phyloP scores from a whole-genome alignment of 2,888 invertebrate genomes.

The Petrolisthes manimaculis region DNA sequence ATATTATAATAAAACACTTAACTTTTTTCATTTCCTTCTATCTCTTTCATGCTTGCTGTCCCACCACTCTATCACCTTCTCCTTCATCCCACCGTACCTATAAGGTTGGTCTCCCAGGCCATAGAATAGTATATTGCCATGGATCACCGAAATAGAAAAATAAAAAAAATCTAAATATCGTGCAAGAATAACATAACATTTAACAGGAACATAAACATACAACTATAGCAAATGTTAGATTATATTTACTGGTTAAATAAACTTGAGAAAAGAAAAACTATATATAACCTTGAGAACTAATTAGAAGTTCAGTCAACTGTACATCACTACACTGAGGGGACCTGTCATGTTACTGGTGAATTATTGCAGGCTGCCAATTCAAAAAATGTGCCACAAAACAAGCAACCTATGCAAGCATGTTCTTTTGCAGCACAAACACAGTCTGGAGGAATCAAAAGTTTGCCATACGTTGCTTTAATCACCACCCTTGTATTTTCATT shows the following conservation, averaged over 20 bases:
- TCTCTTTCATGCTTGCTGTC: not conserved
- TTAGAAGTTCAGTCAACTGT: slow-evolving; percentile 10
- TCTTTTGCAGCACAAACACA: no score
- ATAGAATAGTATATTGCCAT: not conserved
- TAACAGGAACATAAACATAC: slow-evolving; percentile 21
- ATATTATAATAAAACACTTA: not conserved
- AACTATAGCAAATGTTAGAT: slow-evolving; percentile 1
- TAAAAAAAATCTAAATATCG: not conserved
- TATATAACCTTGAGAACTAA: slow-evolving; percentile 17
- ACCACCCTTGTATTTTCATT: no score
- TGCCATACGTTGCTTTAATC: no score
- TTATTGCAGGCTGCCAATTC: not conserved
- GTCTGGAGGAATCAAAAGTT: no score
- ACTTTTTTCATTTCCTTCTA: not conserved
- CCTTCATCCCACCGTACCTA: not conserved
- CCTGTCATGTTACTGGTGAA: not conserved
- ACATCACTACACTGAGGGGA: no score
- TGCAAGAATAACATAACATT: not conserved
- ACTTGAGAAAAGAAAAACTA: slow-evolving; percentile 47
- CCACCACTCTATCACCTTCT: not conserved
- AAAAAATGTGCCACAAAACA: no score
- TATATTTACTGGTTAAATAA: slow-evolving; percentile 24
- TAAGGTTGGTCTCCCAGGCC: not conserved
- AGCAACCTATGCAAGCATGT: no score
- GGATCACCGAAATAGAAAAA: not conserved